A percentile compares a stretch with the other conserved stretches of the same genome.
These are phyloP conservation scores for Rhimphoctona megacephalus DNA, from an alignment of 2,888 invertebrate genomes.

Conservation along the genomic window DNA sequence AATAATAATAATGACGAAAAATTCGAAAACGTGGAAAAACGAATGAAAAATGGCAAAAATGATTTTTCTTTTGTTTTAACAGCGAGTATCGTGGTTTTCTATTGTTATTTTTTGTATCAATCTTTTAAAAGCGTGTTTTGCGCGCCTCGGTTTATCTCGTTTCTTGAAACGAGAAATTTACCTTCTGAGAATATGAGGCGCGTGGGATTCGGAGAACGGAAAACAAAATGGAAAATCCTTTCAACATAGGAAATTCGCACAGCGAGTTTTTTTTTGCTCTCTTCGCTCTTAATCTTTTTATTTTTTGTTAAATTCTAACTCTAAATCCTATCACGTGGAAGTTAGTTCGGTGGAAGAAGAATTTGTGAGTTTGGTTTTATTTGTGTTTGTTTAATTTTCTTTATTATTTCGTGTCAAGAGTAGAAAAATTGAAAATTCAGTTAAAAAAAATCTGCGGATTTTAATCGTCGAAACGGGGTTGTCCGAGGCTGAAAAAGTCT, in stretches of 20 bases:
- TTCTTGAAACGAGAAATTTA: constrained; percentile 11
- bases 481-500: constrained; percentile 25
- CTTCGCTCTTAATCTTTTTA: not conserved
- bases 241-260: constrained; percentile 38
- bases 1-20: constrained; percentile 31
- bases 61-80: constrained; percentile 10
- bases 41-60: constrained; percentile 29
- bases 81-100: constrained; percentile 33
- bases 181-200: not conserved
- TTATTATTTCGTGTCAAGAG: constrained; percentile 8
- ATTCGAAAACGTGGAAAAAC: constrained; percentile 31
- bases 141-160: not conserved
- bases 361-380: constrained; percentile 12
- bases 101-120: not conserved
- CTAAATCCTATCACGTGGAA: constrained; percentile 42
- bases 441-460: not conserved
- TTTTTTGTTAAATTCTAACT: not conserved
- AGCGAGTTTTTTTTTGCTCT: constrained; percentile 24
- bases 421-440: constrained; percentile 27
- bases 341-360: constrained; percentile 51
- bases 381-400: constrained; percentile 26
- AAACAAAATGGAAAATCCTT: not conserved
- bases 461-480: constrained; percentile 19
- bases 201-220: not conserved
- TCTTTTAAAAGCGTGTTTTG: not conserved